Conservation (phyloP, 2,888 invertebrate species). For the Drosophila meridionalis region DNA sequence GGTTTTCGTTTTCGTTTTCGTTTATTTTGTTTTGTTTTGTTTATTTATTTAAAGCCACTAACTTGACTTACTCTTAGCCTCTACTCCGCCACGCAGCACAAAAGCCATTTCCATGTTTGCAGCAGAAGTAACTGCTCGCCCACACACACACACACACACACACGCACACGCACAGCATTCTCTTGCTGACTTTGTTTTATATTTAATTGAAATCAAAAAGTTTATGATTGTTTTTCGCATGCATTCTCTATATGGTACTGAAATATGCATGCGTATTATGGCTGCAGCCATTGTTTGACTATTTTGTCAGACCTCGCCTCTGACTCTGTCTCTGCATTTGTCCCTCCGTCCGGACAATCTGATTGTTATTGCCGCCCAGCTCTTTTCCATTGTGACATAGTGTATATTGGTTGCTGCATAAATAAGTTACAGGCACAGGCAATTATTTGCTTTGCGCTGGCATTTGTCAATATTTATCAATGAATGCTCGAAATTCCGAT, state of each 20-base stretch:
- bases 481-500: conserved; percentile 11
- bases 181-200: conserved; percentile 44
- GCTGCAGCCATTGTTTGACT: conserved; percentile 39
- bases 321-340: conserved; percentile 1
- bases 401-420: conserved; percentile 59
- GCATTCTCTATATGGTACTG: conserved; percentile 61
- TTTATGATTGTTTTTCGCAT: conserved; percentile 59
- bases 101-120: conserved; percentile 49
- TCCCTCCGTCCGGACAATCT: conserved; percentile 10
- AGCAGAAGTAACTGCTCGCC: conserved; percentile 11
- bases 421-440: conserved; percentile 70
- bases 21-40: conserved; percentile 42
- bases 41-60: conserved; percentile 71
- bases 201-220: conserved; percentile 73
- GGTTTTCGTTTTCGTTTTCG: conserved; percentile 3
- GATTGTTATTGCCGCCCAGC: conserved; percentile 56
- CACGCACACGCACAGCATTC: neutral
- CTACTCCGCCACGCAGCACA: conserved; percentile 20
- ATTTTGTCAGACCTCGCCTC: conserved; percentile 39
- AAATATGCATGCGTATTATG: conserved; percentile 62
- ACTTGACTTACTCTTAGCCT: conserved; percentile 39
- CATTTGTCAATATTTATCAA: conserved; percentile 67
- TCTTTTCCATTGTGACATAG: conserved; percentile 55
- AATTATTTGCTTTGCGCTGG: conserved; percentile 67
- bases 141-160: conserved; percentile 1